These are phyloP conservation scores for Dermochelys coriacea DNA, from an alignment of 2,797 vertebrate species.

Conservation along the genomic window DNA sequence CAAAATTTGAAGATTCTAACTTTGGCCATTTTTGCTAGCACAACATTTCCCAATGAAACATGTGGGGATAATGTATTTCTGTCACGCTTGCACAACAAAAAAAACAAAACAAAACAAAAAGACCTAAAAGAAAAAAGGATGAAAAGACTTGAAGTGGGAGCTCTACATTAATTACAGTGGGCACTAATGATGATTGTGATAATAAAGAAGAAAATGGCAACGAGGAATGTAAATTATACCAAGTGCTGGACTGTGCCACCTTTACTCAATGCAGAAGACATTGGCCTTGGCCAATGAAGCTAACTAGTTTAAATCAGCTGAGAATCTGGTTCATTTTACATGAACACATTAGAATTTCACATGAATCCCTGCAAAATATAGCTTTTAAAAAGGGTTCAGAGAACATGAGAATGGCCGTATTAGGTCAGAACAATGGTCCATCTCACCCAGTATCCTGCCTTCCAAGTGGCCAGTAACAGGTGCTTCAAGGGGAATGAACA, in stretches of 20 bases:
- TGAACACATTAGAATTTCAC: not conserved
- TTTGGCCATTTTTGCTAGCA: constrained; percentile 37
- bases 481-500: not conserved
- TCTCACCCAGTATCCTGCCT: not conserved
- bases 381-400: not conserved
- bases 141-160: not conserved
- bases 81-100: not conserved
- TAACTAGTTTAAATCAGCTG: not conserved
- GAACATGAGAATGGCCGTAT: too few relatives aligned
- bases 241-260: not conserved
- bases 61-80: constrained; percentile 35
- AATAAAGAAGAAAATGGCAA: not conserved
- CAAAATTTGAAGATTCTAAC: constrained; percentile 32
- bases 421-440: too few relatives aligned
- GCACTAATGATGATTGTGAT: not conserved
- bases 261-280: not conserved
- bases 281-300: not conserved
- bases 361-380: not conserved
- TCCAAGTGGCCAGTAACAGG: too few relatives aligned
- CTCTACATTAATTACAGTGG: not conserved
- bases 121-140: not conserved
- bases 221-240: not conserved
- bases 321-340: not conserved
- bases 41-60: not conserved
- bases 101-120: not conserved